phyloP scores from a whole-genome alignment of 1,140 invertebrate species.

The Psilanteris sp. region DNA sequence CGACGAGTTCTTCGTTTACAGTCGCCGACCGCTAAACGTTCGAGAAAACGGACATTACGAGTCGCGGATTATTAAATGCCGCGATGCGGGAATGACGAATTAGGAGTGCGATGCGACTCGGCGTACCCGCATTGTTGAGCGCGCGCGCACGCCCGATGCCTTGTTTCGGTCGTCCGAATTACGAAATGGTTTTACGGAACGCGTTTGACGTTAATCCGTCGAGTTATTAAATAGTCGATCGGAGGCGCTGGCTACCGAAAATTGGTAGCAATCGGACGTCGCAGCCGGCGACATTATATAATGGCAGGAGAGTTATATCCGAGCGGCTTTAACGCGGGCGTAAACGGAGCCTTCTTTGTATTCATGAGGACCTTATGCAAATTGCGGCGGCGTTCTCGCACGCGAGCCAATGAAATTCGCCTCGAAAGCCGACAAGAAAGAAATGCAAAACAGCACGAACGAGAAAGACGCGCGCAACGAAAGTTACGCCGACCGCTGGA shows the following conservation, averaged over 20 bases:
- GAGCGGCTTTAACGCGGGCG: slow-evolving; percentile 20
- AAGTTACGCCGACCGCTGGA: background rate
- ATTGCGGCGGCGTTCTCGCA: slow-evolving; percentile 47
- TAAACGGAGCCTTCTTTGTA: slow-evolving; percentile 51
- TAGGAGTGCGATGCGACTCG: too few relatives aligned
- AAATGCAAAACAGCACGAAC: slow-evolving; percentile 38
- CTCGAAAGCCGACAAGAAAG: slow-evolving; percentile 36
- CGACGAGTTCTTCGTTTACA: too few relatives aligned
- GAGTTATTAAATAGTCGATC: slow-evolving; percentile 27
- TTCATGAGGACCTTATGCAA: slow-evolving; percentile 60
- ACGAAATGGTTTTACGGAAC: slow-evolving; percentile 2
- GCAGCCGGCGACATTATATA: slow-evolving; percentile 18
- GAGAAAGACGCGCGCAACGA: slow-evolving; percentile 18
- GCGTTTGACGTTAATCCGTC: background rate
- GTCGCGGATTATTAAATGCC: too few relatives aligned
- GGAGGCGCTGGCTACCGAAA: slow-evolving; percentile 20
- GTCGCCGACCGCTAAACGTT: too few relatives aligned
- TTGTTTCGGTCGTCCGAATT: background rate
- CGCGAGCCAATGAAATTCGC: slow-evolving; percentile 52
- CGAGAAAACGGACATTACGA: too few relatives aligned
- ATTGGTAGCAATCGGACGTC: slow-evolving; percentile 10
- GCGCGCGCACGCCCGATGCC: background rate
- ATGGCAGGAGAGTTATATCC: slow-evolving; percentile 15
- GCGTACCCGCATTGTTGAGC: background rate
- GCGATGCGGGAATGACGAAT: too few relatives aligned